Conservation (phyloP, 2,797 vertebrate genomes). For the Podarcis lilfordi region DNA sequence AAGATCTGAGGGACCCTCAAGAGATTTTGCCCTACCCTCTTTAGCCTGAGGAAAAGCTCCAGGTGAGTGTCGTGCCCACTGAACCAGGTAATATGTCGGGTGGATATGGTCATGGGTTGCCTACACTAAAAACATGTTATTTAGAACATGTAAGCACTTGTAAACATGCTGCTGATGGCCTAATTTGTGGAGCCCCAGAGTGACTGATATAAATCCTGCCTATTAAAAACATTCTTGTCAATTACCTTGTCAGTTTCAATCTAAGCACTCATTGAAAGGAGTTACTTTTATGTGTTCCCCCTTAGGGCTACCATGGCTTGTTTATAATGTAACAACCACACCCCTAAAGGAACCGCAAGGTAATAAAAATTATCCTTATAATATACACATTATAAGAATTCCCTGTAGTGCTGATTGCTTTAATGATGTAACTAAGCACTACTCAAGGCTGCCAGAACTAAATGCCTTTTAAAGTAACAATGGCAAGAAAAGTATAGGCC, state of each 20-base stretch:
- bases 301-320: constrained; percentile 38
- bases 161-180: background rate
- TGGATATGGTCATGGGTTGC: constrained; percentile 15
- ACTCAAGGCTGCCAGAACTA: constrained; percentile 18
- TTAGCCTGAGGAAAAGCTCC: background rate
- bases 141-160: background rate
- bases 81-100: background rate
- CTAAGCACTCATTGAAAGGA: constrained; percentile 32
- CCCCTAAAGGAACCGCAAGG: constrained; percentile 35
- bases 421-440: constrained; percentile 41
- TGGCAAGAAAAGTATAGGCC: constrained; percentile 29
- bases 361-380: constrained; percentile 43
- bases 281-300: constrained; percentile 41
- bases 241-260: constrained; percentile 43
- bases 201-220: constrained; percentile 39
- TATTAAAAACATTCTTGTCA: constrained; percentile 43
- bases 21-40: background rate
- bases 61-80: background rate
- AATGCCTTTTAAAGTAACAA: constrained; percentile 32
- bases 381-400: constrained; percentile 44
- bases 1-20: background rate
- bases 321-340: constrained; percentile 40
- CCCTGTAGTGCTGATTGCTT: constrained; percentile 38
- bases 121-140: constrained; percentile 15
- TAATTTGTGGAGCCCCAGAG: constrained; percentile 35